Base-by-base conservation (phyloP, 1,140 invertebrate genomes). In the Belonocnema kinseyi region DNA sequence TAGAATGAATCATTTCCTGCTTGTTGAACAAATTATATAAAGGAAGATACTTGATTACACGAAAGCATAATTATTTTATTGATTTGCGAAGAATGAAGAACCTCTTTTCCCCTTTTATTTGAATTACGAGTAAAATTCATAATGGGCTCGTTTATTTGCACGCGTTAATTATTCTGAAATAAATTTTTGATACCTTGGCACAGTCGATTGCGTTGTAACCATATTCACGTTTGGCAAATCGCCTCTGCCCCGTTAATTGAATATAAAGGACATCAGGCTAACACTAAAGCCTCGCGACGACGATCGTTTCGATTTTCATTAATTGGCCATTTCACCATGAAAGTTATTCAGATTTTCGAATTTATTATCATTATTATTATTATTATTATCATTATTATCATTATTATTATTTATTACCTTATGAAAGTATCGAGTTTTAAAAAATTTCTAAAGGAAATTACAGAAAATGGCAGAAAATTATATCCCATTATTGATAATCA, bases 261-360 rank as follows among this genome's bases (percentile, higher is more conserved):
- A 40, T 66, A 12, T 12, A 40, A 21, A 21, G 19, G 19, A 66
- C 11, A 8, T 66, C 40, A 26, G 16, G 16, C 21, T 66, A 66
- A 66, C 58, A 66, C 12, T 33, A 19, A 66, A 40, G 40, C 58
- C 58, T 40, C 11, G 26, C 26, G 26, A 66, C 58, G 16, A 66
- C 16, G 11, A 66, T 58, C 19, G 26, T 40, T 66, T 66, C 58
- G 58, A 66, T 66, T 66, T 66, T 66, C 58, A 16, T 66, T 66
- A 66, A 66, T 66, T 66, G 58, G 3, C 58, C 33, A 66, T 66
- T 66, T 66, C 11, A 6, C 8, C 11, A 66, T 66, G 58, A 16
- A 26, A 19, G 54, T 56, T 7, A 56, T 33, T 66, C 58, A 26
- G 21, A 33, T 66, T 66, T 40, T 12, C 12, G 40, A 40, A 66